phyloP scores from a whole-genome alignment of 2,797 vertebrate species.

The Tapera naevia region DNA sequence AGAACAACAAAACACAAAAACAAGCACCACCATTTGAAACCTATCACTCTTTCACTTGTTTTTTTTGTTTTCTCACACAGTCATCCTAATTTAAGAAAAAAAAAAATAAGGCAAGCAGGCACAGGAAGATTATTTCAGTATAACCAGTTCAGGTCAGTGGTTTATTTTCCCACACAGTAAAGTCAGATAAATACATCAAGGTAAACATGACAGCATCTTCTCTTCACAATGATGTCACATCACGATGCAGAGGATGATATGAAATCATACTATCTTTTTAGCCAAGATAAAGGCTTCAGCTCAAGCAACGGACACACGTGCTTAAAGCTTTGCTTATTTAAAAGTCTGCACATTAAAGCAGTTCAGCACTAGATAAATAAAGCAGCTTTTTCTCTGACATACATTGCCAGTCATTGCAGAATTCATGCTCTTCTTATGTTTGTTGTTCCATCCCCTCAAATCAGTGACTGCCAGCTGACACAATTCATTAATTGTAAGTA shows the following conservation, averaged over 20 bases:
- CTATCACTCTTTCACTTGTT: background rate
- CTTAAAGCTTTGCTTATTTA: background rate
- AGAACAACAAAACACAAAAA: background rate
- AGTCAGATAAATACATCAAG: background rate
- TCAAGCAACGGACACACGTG: background rate
- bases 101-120: background rate
- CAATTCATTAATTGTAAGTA: constrained; percentile 37
- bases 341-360: background rate
- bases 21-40: background rate
- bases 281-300: background rate
- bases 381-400: background rate
- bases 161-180: background rate
- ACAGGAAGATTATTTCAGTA: background rate
- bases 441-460: background rate
- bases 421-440: background rate
- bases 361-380: background rate
- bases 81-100: background rate
- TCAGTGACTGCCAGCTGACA: constrained; percentile 1
- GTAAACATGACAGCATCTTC: background rate
- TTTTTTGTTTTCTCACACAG: background rate
- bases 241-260: background rate
- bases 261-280: background rate
- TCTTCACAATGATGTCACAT: background rate
- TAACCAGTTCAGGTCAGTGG: background rate
- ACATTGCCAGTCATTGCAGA: background rate